A percentile compares a stretch with the other conserved stretches of the same genome.
phyloP scores from a whole-genome alignment of 2,888 invertebrate genomes.

The Chrysodeixis includens region DNA sequence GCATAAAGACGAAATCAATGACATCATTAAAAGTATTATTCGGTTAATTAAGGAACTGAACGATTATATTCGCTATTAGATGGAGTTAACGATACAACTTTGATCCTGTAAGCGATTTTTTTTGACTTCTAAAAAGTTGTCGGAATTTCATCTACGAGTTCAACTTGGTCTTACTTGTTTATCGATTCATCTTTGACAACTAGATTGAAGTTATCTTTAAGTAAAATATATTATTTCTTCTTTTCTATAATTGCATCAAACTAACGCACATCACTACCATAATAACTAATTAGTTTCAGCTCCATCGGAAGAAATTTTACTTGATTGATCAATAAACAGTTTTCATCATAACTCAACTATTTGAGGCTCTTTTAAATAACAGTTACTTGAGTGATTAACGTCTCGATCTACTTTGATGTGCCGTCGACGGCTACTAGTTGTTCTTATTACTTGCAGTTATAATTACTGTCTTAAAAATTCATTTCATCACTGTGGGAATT shows the following conservation, averaged over 20 bases:
- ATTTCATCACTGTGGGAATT: conserved; percentile 33
- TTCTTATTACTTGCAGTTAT: conserved; percentile 33
- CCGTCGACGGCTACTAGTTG: conserved; percentile 46
- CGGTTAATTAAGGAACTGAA: conserved; percentile 3
- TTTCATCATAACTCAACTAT: conserved; percentile 66
- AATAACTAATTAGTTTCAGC: conserved; percentile 62
- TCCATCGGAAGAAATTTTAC: conserved; percentile 65
- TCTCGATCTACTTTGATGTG: conserved; percentile 53
- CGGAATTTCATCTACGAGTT: neutral
- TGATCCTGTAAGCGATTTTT: neutral
- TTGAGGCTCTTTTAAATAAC: conserved; percentile 64
- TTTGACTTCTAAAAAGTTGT: neutral
- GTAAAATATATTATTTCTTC: neutral
- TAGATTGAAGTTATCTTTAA: neutral
- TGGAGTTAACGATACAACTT: neutral
- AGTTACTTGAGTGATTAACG: conserved; percentile 56
- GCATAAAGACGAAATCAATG: neutral
- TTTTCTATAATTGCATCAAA: neutral
- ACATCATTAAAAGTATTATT: neutral
- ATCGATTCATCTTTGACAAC: neutral
- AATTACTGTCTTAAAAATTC: conserved; percentile 45
- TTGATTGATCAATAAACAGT: conserved; percentile 75
- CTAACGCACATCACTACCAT: conserved; percentile 43
- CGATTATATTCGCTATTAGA: conserved; percentile 2
- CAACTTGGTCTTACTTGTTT: neutral